Conservation (phyloP, 2,113 vertebrate genomes). For the Hipposideros armiger region DNA sequence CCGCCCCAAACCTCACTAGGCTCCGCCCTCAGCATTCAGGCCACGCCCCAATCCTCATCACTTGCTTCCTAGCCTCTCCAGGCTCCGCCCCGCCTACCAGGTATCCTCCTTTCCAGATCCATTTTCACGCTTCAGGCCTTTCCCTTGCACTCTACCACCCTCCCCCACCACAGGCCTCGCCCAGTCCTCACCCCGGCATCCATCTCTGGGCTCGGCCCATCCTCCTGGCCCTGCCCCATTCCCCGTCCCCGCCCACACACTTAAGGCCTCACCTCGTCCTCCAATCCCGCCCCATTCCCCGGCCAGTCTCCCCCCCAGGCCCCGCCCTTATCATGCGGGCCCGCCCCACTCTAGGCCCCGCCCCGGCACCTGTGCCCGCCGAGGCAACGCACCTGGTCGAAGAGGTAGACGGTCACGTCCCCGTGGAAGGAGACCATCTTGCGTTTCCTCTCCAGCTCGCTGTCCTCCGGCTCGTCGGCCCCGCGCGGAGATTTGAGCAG, state of each 20-base stretch:
- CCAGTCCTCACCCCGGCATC: not conserved
- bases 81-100: not conserved
- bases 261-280: too few species aligned
- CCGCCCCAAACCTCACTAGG: not conserved
- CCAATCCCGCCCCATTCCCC: accelerated
- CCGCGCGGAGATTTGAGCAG: conserved; percentile 95
- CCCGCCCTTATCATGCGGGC: accelerated
- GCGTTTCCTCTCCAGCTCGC: conserved; percentile 90
- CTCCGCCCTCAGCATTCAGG: too few species aligned
- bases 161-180: not conserved
- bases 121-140: not conserved
- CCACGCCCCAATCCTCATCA: not conserved
- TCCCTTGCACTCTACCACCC: not conserved
- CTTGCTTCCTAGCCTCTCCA: not conserved
- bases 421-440: conserved; percentile 92
- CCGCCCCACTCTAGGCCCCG: not conserved
- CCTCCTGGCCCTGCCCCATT: not conserved
- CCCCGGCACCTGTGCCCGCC: conserved; percentile 56
- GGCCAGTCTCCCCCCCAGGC: not conserved
- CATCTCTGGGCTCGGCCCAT: not conserved
- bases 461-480: conserved; percentile 90
- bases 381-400: conserved; percentile 91
- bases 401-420: conserved; percentile 96
- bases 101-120: not conserved
- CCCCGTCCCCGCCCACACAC: too few species aligned